Evolutionary conservation across 1,140 invertebrate genomes (phyloP).

Genomic region (Dendrolimus punctatus): DNA sequence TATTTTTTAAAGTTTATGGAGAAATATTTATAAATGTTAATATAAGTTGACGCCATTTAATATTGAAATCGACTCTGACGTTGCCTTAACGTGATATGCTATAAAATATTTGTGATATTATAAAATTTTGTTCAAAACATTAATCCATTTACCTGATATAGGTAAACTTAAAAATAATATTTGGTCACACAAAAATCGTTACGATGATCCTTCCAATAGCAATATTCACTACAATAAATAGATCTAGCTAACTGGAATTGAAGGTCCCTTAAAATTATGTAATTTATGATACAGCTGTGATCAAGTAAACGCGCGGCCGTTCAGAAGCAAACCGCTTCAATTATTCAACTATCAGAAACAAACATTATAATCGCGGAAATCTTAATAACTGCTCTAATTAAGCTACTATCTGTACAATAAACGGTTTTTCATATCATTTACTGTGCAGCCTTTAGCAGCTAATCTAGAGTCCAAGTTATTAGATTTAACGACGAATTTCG

Average conservation of each 20-base stretch:
- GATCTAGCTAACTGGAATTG: constrained; percentile 71
- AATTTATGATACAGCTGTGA: constrained; percentile 61
- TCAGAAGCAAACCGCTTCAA: neutral
- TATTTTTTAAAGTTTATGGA: too few species aligned
- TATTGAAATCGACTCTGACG: too few species aligned
- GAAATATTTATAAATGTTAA: too few species aligned
- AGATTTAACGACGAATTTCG: constrained; percentile 3
- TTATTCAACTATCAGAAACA: constrained; percentile 4
- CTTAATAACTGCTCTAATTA: too few species aligned
- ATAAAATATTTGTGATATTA: constrained; percentile 65
- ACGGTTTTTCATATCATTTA: too few species aligned
- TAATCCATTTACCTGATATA: constrained; percentile 49
- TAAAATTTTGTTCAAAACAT: constrained; percentile 56
- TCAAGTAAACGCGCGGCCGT: constrained; percentile 42
- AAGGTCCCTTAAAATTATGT: constrained; percentile 71
- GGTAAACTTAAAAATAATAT: constrained; percentile 64
- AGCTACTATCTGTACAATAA: too few species aligned
- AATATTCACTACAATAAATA: constrained; percentile 69
- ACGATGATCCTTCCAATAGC: constrained; percentile 55
- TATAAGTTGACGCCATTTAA: too few species aligned
- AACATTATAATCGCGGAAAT: neutral
- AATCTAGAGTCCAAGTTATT: too few species aligned
- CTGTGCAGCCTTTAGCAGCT: too few species aligned
- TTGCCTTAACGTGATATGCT: constrained; percentile 57
- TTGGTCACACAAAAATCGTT: constrained; percentile 63